phyloP scores from a whole-genome alignment of 2,113 vertebrate species.

The Cygnus atratus region DNA sequence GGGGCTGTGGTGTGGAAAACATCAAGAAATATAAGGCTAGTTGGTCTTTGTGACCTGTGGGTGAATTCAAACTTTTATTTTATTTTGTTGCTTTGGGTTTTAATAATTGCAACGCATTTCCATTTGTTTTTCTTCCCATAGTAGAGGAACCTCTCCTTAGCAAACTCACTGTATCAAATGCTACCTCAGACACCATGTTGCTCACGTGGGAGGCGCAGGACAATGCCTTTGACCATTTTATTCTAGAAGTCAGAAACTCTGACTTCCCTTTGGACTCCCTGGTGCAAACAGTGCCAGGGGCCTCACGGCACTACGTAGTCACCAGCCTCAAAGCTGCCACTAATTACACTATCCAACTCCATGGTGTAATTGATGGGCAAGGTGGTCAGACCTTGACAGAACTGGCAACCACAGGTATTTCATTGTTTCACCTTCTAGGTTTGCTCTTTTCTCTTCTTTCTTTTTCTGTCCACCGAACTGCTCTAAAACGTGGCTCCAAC shows the following conservation, averaged over 20 bases:
- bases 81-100: constrained; percentile 3
- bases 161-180: constrained; percentile 83
- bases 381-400: constrained; percentile 76
- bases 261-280: constrained; percentile 80
- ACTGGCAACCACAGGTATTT: constrained; percentile 83
- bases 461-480: constrained; percentile 13
- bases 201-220: constrained; percentile 82
- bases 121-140: constrained; percentile 78
- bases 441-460: constrained; percentile 7
- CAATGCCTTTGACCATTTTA: constrained; percentile 85
- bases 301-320: constrained; percentile 73
- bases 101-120: constrained; percentile 57
- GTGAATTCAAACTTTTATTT: neutral
- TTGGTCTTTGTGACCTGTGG: neutral
- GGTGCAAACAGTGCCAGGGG: constrained; percentile 74
- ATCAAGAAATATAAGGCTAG: neutral
- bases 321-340: constrained; percentile 81
- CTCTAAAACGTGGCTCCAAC: neutral
- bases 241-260: constrained; percentile 87
- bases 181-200: constrained; percentile 84
- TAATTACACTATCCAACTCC: constrained; percentile 83
- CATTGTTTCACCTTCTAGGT: constrained; percentile 34
- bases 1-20: neutral
- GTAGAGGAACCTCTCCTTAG: constrained; percentile 84
- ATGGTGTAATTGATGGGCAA: constrained; percentile 76